Evolutionary conservation across 2,113 vertebrate species (phyloP).

Genomic region (Leptodactylus fuscus): DNA sequence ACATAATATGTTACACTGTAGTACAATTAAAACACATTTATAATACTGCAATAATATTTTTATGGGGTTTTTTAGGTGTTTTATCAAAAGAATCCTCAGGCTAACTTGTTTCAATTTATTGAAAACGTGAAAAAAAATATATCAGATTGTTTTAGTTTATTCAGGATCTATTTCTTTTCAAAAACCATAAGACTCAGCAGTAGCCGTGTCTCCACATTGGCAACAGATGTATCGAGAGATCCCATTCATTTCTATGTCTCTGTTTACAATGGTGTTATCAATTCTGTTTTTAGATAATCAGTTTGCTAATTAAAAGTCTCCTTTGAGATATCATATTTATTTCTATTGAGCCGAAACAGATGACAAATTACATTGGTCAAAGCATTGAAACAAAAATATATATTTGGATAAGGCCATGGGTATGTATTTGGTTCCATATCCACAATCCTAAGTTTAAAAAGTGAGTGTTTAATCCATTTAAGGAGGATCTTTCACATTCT

Average conservation of each 20-base stretch:
- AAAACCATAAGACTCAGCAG: neutral
- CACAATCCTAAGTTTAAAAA: too few relatives aligned
- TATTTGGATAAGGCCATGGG: neutral
- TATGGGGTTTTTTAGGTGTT: too few relatives aligned
- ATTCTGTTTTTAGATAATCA: neutral
- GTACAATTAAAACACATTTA: too few relatives aligned
- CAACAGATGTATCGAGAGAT: neutral
- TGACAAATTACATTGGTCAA: neutral
- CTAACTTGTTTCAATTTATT: neutral
- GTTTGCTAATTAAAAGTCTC: neutral
- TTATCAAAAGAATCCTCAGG: too few relatives aligned
- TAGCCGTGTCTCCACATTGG: neutral
- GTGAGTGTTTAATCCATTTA: too few relatives aligned
- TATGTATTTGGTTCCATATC: too few relatives aligned
- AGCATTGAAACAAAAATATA: neutral
- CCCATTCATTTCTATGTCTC: neutral
- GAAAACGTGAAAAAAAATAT: neutral
- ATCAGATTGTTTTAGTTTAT: neutral
- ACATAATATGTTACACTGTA: too few relatives aligned
- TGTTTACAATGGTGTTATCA: neutral
- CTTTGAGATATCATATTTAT: neutral
- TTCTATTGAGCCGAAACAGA: neutral
- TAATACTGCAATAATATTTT: too few relatives aligned
- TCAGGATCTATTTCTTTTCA: conserved; percentile 1
- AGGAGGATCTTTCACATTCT: too few relatives aligned